A percentile compares a stretch with the other conserved stretches of the same genome.
phyloP scores from a whole-genome alignment of 2,113 vertebrate species.

The Clarias batrachus region DNA sequence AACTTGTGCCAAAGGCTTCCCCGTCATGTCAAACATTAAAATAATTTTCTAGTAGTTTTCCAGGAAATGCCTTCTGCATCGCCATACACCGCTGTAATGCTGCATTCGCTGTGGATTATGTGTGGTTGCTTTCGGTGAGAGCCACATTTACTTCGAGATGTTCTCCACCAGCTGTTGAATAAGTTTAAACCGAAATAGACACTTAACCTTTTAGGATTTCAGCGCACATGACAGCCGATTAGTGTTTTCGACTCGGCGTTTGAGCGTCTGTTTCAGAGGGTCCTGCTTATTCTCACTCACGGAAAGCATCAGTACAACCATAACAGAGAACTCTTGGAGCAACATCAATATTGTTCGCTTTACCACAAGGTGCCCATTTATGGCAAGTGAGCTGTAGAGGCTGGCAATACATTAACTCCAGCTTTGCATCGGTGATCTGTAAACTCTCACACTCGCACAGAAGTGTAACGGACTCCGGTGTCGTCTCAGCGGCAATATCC shows the following conservation, averaged over 20 bases:
- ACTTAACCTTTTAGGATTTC: constrained; percentile 12
- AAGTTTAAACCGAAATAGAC: neutral
- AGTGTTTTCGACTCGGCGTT: constrained; percentile 11
- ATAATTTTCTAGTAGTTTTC: neutral
- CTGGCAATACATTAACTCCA: constrained; percentile 11
- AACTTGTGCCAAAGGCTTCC: neutral
- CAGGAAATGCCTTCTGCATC: neutral
- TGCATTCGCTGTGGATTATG: neutral
- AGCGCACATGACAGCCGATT: neutral
- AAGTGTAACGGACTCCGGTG: neutral
- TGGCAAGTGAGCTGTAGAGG: constrained; percentile 21
- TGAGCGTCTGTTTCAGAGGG: constrained; percentile 40
- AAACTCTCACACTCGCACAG: neutral
- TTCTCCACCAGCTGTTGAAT: neutral
- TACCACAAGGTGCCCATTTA: constrained; percentile 45
- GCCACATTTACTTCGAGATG: neutral
- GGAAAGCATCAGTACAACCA: constrained; percentile 39
- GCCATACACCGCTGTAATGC: neutral
- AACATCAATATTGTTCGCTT: constrained; percentile 37
- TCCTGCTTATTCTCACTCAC: constrained; percentile 37
- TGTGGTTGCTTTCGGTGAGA: neutral
- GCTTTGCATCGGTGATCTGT: constrained; percentile 22
- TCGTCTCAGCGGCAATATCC: neutral
- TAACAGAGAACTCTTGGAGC: constrained; percentile 41
- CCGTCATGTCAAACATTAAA: neutral